Evolutionary conservation across 1,140 invertebrate genomes (phyloP).

Genomic region (Drosophila saltans): DNA sequence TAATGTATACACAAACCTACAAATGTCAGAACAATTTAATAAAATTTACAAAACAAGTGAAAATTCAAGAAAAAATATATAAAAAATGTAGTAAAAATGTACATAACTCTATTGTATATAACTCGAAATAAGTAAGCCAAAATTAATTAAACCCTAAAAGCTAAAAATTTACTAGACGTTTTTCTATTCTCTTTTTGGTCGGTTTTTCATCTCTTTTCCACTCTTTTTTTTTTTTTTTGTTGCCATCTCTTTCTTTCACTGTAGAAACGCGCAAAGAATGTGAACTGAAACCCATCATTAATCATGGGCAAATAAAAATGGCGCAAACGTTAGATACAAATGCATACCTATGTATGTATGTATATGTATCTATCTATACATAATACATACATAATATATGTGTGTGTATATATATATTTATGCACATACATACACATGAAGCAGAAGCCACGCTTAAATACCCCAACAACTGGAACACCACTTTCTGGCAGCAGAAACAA

Average conservation of each 20-base stretch:
- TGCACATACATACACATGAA: neutral
- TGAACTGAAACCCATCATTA: constrained; percentile 32
- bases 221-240: neutral
- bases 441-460: too few species aligned
- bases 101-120: too few species aligned
- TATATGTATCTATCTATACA: neutral
- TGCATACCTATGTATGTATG: constrained; percentile 4
- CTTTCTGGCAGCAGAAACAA: neutral
- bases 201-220: neutral
- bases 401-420: neutral
- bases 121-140: neutral
- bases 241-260: neutral
- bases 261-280: neutral
- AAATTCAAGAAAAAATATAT: neutral
- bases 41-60: neutral
- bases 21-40: constrained; percentile 23
- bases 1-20: neutral
- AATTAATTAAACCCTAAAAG: constrained; percentile 6
- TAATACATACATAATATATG: neutral
- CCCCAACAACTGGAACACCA: constrained; percentile 16
- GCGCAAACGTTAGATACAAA: constrained; percentile 16
- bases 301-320: constrained; percentile 44
- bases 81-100: too few species aligned
- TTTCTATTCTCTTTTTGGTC: neutral
- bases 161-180: too few species aligned